These are phyloP conservation scores for Oreochromis grahami DNA, from an alignment of 2,797 vertebrate species.

Conservation along the genomic window DNA sequence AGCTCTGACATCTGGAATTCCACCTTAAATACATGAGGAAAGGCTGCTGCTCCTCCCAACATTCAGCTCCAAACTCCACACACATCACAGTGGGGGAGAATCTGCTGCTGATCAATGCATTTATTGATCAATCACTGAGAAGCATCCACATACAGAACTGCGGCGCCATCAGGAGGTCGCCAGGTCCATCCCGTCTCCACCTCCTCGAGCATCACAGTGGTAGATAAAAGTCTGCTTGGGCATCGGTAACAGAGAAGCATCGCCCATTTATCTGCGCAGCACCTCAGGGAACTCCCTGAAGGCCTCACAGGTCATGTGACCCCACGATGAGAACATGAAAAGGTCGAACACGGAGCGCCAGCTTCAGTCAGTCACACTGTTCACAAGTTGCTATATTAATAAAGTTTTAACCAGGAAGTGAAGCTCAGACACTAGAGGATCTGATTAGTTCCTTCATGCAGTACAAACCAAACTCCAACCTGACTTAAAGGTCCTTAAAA, in stretches of 20 bases:
- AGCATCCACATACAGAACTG: background rate
- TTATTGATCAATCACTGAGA: background rate
- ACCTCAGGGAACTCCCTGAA: background rate
- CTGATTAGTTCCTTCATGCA: no score
- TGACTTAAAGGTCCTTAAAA: background rate
- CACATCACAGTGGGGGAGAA: rapidly evolving
- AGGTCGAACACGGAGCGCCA: background rate
- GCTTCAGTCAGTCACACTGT: background rate
- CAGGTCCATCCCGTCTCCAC: background rate
- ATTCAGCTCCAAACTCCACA: background rate
- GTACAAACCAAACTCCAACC: background rate
- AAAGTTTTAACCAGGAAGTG: background rate
- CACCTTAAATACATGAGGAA: background rate
- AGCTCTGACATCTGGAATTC: background rate
- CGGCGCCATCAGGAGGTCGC: background rate
- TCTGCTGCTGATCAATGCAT: background rate
- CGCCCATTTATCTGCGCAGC: background rate
- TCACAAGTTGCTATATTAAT: background rate
- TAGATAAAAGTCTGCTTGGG: background rate
- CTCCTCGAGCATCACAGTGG: background rate
- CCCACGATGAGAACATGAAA: background rate
- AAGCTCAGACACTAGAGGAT: background rate
- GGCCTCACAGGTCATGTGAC: background rate
- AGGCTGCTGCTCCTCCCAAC: background rate
- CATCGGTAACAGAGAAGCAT: background rate